phyloP scores from a whole-genome alignment of 2,888 invertebrate species.

The Cheilosia urbana region DNA sequence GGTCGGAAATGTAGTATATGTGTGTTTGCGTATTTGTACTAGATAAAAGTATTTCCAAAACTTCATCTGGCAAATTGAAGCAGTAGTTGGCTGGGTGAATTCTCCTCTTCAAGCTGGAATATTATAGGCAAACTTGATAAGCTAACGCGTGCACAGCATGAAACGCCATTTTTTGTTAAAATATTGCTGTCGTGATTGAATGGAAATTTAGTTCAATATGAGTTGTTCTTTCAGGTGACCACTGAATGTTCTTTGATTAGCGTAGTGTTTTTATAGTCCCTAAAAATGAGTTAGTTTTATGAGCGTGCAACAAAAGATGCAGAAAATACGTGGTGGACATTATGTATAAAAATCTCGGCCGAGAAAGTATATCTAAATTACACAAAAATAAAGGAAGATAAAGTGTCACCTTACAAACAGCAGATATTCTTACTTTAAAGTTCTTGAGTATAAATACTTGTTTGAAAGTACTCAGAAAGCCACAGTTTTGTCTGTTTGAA shows the following conservation, averaged over 20 bases:
- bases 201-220: not conserved
- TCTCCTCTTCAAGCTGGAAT: not conserved
- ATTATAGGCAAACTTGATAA: too few species aligned
- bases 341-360: too few species aligned
- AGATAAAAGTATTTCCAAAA: not conserved
- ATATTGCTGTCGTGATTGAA: not conserved
- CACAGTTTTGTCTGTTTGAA: too few species aligned
- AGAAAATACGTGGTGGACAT: too few species aligned
- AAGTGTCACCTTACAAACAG: too few species aligned
- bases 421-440: too few species aligned
- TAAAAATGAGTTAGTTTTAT: not conserved
- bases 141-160: too few species aligned
- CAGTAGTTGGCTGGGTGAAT: slow-evolving; percentile 2
- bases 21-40: not conserved
- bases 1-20: not conserved
- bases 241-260: not conserved
- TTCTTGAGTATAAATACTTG: too few species aligned
- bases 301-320: not conserved
- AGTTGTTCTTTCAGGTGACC: not conserved
- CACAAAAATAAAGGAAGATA: too few species aligned
- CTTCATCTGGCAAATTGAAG: not conserved
- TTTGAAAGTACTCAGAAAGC: too few species aligned
- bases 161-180: not conserved
- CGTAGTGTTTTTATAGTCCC: not conserved
- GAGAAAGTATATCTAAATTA: too few species aligned